Percentiles rank a stretch among this genome's conserved stretches.
phyloP scores from a whole-genome alignment of 1,140 invertebrate species.

The Platyura marginata region DNA sequence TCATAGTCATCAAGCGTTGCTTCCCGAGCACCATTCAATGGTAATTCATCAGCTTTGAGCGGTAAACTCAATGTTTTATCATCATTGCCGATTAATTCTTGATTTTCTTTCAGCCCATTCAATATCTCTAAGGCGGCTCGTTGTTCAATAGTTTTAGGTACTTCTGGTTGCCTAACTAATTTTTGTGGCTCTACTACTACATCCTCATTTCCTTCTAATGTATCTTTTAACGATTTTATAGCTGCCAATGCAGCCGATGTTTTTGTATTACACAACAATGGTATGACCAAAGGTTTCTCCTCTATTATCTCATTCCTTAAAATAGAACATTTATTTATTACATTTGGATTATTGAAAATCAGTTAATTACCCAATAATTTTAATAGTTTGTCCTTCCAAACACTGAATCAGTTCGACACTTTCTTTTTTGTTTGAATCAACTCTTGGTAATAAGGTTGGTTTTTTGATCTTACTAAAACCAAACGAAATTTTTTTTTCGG shows the following conservation, averaged over 20 bases:
- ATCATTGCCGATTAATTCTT: constrained; percentile 22
- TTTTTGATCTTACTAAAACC: constrained; percentile 53
- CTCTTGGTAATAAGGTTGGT: constrained; percentile 25
- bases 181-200: constrained; percentile 10
- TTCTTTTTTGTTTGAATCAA: constrained; percentile 25
- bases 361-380: constrained; percentile 41
- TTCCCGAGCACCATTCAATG: constrained; percentile 37
- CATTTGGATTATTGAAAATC: constrained; percentile 4
- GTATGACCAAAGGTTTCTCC: constrained; percentile 36
- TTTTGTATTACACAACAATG: constrained; percentile 32
- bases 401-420: constrained; percentile 49
- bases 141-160: constrained; percentile 25
- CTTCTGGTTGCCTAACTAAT: background rate
- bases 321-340: constrained; percentile 1
- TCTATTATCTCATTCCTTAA: constrained; percentile 28
- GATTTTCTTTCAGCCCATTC: constrained; percentile 13
- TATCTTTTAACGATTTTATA: constrained; percentile 15
- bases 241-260: constrained; percentile 29
- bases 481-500: constrained; percentile 56
- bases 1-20: constrained; percentile 80
- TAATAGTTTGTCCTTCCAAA: constrained; percentile 52
- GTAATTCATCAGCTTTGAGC: constrained; percentile 26
- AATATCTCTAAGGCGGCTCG: constrained; percentile 28
- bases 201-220: constrained; percentile 16
- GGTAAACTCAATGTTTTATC: constrained; percentile 28